These are phyloP conservation scores for Rhyacophila evoluta DNA, from an alignment of 2,888 invertebrate species.

Conservation along the genomic window DNA sequence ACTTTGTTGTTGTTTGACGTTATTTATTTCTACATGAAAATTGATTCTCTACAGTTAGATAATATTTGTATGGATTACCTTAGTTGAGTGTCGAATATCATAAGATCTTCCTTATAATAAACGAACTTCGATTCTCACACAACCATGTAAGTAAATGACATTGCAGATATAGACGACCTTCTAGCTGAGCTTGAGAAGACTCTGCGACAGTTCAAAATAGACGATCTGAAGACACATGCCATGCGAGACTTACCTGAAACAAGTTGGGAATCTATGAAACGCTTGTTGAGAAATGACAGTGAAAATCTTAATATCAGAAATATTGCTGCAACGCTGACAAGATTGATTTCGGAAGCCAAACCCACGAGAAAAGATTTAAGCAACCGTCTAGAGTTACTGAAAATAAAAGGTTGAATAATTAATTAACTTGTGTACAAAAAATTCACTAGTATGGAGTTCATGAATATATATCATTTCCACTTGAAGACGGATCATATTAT, in stretches of 20 bases:
- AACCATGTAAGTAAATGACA: no score
- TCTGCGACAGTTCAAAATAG: neutral
- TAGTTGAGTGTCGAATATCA: no score
- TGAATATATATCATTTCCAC: no score
- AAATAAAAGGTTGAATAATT: neutral
- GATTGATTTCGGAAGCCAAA: neutral
- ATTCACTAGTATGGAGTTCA: no score
- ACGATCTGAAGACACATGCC: neutral
- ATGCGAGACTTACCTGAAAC: neutral
- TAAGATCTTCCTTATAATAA: no score
- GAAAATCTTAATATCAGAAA: neutral
- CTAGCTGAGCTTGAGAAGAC: neutral
- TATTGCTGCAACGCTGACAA: neutral
- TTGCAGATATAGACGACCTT: neutral
- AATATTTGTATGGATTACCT: neutral
- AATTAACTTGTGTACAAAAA: no score
- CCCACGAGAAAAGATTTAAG: neutral
- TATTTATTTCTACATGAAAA: no score
- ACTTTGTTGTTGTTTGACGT: no score
- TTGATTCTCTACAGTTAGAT: neutral
- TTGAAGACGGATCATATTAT: no score
- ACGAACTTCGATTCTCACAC: no score
- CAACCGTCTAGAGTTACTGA: neutral
- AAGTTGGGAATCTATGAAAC: slow-evolving; percentile 1
- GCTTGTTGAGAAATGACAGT: neutral